Percentiles rank a stretch among this genome's conserved stretches.
phyloP scores from a whole-genome alignment of 2,797 vertebrate genomes.

The Manis pentadactyla region DNA sequence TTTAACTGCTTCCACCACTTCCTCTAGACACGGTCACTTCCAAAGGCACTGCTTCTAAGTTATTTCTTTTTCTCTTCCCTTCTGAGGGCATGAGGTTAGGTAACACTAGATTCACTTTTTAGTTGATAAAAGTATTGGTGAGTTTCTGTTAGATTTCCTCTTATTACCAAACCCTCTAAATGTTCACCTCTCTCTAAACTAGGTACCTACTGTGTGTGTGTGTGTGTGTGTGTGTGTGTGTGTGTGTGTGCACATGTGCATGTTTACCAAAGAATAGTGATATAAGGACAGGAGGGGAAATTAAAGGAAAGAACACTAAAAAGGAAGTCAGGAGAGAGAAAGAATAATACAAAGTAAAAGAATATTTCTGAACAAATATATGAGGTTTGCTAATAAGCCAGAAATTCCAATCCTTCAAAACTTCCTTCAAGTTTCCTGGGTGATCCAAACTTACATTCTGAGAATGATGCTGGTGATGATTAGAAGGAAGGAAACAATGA shows the following conservation, averaged over 20 bases:
- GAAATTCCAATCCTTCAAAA: neutral
- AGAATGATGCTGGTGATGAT: neutral
- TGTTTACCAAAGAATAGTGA: neutral
- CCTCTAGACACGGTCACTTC: neutral
- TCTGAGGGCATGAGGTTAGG: neutral
- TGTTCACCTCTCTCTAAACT: neutral
- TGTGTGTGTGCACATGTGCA: neutral
- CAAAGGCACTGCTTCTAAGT: neutral
- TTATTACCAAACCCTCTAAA: slow-evolving; percentile 16
- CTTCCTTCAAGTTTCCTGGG: neutral
- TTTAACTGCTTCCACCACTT: neutral
- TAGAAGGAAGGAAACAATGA: neutral
- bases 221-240: neutral
- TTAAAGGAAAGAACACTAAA: neutral
- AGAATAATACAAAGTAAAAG: neutral
- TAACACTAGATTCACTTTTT: neutral
- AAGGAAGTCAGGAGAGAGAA: neutral
- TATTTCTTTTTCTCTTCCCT: neutral
- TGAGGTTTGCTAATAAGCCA: neutral
- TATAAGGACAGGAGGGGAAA: neutral
- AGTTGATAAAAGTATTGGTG: neutral
- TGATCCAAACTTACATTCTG: neutral
- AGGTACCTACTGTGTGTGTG: neutral
- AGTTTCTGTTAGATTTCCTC: neutral
- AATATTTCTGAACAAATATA: neutral